Conservation (phyloP, 2,797 vertebrate genomes). For the Sciurus vulgaris region DNA sequence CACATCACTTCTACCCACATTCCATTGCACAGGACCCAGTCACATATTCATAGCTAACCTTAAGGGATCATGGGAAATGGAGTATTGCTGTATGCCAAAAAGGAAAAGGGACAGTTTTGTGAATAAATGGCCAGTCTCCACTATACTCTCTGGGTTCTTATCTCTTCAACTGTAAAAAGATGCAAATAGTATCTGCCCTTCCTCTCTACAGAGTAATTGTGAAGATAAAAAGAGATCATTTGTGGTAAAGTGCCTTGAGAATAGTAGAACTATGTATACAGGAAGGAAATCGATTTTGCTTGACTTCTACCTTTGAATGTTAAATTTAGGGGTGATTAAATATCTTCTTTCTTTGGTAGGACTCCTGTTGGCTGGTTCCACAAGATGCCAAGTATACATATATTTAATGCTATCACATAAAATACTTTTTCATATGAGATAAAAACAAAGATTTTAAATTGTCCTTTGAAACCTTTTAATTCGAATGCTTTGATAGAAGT, state of each 20-base stretch:
- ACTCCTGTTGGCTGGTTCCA: constrained; percentile 22
- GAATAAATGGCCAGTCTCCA: constrained; percentile 3
- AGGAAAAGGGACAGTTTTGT: background rate
- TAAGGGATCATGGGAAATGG: constrained; percentile 38
- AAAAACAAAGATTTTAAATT: constrained; percentile 64
- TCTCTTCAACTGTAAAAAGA: constrained; percentile 57
- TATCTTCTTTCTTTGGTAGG: constrained; percentile 8
- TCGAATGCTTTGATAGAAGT: constrained; percentile 51
- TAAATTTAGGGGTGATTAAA: constrained; percentile 50
- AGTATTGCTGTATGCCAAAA: background rate
- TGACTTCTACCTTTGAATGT: constrained; percentile 26
- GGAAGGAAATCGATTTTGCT: constrained; percentile 16
- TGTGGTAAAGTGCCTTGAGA: background rate
- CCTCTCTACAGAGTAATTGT: constrained; percentile 22
- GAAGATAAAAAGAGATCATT: constrained; percentile 5
- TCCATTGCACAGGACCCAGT: background rate
- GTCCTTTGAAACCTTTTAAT: constrained; percentile 51
- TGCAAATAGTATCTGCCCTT: constrained; percentile 2
- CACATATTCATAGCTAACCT: background rate
- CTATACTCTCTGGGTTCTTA: constrained; percentile 3
- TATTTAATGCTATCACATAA: constrained; percentile 60
- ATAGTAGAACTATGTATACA: constrained; percentile 19
- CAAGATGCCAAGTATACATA: background rate
- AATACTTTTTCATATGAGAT: constrained; percentile 2
- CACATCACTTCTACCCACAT: constrained; percentile 17